Base-by-base conservation (phyloP, 2,113 vertebrate species). In the Morone chrysops region DNA sequence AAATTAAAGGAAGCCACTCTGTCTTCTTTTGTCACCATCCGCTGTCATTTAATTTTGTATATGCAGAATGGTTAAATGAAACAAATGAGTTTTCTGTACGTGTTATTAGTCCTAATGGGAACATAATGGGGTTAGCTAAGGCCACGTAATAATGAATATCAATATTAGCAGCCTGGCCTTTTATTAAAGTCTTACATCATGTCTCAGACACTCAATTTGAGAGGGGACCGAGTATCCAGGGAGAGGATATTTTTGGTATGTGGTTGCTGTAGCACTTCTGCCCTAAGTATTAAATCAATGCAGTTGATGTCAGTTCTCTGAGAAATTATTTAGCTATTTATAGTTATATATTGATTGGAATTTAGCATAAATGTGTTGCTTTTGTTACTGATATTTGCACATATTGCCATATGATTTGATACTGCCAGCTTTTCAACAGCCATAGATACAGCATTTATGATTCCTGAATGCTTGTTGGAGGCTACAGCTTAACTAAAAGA, bases 101-200 rank as follows among this genome's bases (percentile, higher is more conserved):
- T 92, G 91, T 95, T 95, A 95, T 95, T 94, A 92, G 80, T 48
- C 79, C 83, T 95, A 96, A 95, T 95, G 95, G 93, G 85, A 90
- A 94, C 88, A 88, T 95, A 95, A 95, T 95, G 94, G 86, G 92
- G 90, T 93, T 86, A 91, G 89, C 87, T 88, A 68, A 80, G 89
- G 91, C 92, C 85, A 82, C 61, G 70, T 92, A 91, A 95, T 96
- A 95, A 96, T 94, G 93, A 95, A 93, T 94, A 94, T 95, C 94
- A 94, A 94, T 95, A 94, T 91, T 80, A 89, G 85, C 78, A 83
- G 80, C 76, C 81, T 83, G 83, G 83, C 84, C 80, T 91, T 93
- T 96, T 95, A 96, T 96, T 96, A 95, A 95, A 94, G 94, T 87
- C 82, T 95, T 96, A 94, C 93, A 95, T 96, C 95, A 95, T 94